Percentiles rank a stretch among this genome's conserved stretches.
Conservation (phyloP, 2,797 vertebrate species). For the Pristis pectinata region DNA sequence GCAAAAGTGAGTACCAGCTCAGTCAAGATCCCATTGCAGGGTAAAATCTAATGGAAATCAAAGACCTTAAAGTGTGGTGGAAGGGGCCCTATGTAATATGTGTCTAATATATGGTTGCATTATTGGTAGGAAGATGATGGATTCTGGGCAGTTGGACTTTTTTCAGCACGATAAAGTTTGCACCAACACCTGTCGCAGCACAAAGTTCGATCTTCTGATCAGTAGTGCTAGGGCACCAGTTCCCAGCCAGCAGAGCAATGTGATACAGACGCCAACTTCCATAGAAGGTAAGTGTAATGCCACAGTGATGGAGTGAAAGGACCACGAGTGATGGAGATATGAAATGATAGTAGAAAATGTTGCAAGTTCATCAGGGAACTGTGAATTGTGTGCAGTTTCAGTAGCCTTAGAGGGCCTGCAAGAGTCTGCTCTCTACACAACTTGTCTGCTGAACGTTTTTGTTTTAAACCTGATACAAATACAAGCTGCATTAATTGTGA, state of each 20-base stretch:
- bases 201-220: constrained; percentile 84
- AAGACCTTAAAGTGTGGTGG: not conserved
- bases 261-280: constrained; percentile 66
- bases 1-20: not conserved
- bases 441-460: not conserved
- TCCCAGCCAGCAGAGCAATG: constrained; percentile 70
- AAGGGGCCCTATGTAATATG: not conserved
- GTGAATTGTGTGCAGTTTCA: not conserved
- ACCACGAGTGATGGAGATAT: not conserved
- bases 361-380: not conserved
- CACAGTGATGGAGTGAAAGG: not conserved
- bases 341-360: not conserved
- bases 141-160: constrained; percentile 88
- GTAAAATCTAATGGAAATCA: not conserved
- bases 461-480: not conserved
- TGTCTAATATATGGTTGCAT: not conserved
- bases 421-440: not conserved
- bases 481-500: not conserved
- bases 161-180: constrained; percentile 86
- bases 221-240: constrained; percentile 81
- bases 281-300: constrained; percentile 65
- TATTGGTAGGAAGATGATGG: constrained; percentile 85
- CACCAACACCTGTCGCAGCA: constrained; percentile 90
- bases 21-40: not conserved
- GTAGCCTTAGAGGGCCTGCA: not conserved